These are phyloP conservation scores for Drosophila littoralis DNA, from an alignment of 1,140 invertebrate genomes.

Conservation along the genomic window DNA sequence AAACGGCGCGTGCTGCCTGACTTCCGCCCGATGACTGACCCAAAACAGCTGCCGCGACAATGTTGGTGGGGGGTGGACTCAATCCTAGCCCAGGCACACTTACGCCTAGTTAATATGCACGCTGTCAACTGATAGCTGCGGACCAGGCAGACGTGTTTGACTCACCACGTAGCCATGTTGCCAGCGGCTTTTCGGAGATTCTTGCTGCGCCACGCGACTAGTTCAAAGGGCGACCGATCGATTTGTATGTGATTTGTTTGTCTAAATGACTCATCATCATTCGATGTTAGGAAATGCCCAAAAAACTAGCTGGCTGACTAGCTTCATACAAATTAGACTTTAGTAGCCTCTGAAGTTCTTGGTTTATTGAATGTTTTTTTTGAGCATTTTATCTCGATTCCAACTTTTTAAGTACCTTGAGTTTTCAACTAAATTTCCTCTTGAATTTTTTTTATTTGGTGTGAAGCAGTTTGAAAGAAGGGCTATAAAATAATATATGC, in stretches of 20 bases:
- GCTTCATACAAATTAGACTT: background rate
- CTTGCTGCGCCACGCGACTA: slow-evolving; percentile 56
- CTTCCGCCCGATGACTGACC: slow-evolving; percentile 60
- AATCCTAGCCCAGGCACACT: background rate
- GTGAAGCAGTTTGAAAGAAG: background rate
- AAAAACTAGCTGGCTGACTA: background rate
- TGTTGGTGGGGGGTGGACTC: background rate
- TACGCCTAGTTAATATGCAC: slow-evolving; percentile 73
- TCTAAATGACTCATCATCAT: slow-evolving; percentile 68
- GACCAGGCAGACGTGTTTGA: slow-evolving; percentile 63
- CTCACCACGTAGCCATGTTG: slow-evolving; percentile 58
- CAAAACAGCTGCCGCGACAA: slow-evolving; percentile 40
- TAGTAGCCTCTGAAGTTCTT: background rate
- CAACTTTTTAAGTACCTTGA: background rate
- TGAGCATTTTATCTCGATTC: background rate
- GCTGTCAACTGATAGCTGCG: slow-evolving; percentile 55
- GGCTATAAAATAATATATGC: background rate
- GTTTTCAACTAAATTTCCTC: background rate
- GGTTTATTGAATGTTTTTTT: background rate
- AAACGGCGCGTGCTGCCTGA: slow-evolving; percentile 66
- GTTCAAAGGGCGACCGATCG: slow-evolving; percentile 66
- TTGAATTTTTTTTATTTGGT: background rate
- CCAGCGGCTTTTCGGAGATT: slow-evolving; percentile 11
- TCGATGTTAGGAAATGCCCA: slow-evolving; percentile 3
- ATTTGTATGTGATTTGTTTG: slow-evolving; percentile 48